phyloP scores from a whole-genome alignment of 2,888 invertebrate genomes.

The Ormyrus rosae region DNA sequence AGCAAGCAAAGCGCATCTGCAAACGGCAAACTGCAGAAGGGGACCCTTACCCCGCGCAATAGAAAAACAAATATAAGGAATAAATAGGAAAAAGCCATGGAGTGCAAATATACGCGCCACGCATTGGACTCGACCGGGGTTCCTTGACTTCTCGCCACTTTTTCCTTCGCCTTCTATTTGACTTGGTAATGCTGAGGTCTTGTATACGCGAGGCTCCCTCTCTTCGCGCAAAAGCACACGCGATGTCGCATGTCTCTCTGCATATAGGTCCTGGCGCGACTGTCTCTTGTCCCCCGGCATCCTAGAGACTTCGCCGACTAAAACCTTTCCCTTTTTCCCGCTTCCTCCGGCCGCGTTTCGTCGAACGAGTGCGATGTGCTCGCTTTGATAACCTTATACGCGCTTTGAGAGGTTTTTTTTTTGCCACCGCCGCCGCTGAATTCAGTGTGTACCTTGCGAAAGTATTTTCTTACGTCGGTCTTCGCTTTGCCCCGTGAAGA shows the following conservation, averaged over 20 bases:
- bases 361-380: slow-evolving; percentile 57
- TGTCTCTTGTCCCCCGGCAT: slow-evolving; percentile 11
- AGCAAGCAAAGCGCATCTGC: background rate
- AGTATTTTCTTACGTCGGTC: slow-evolving; percentile 23
- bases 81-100: slow-evolving; percentile 26
- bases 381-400: slow-evolving; percentile 59
- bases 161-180: slow-evolving; percentile 69
- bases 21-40: slow-evolving; percentile 9
- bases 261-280: slow-evolving; percentile 67
- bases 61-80: slow-evolving; percentile 51
- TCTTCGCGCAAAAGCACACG: slow-evolving; percentile 20
- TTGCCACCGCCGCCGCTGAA: too few species aligned
- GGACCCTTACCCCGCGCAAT: slow-evolving; percentile 8
- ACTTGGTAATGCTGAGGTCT: slow-evolving; percentile 73
- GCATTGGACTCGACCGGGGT: slow-evolving; percentile 53
- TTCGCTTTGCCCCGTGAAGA: background rate
- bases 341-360: slow-evolving; percentile 15
- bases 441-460: background rate
- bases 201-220: slow-evolving; percentile 42
- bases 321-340: slow-evolving; percentile 1
- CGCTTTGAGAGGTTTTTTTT: too few species aligned
- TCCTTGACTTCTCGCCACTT: slow-evolving; percentile 64
- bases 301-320: slow-evolving; percentile 45
- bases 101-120: slow-evolving; percentile 8
- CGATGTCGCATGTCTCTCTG: slow-evolving; percentile 30